Evolutionary conservation across 2,113 vertebrate genomes (phyloP), one percentile per base, ranked within the genome.

Genomic region (Scolopax mira): DNA sequence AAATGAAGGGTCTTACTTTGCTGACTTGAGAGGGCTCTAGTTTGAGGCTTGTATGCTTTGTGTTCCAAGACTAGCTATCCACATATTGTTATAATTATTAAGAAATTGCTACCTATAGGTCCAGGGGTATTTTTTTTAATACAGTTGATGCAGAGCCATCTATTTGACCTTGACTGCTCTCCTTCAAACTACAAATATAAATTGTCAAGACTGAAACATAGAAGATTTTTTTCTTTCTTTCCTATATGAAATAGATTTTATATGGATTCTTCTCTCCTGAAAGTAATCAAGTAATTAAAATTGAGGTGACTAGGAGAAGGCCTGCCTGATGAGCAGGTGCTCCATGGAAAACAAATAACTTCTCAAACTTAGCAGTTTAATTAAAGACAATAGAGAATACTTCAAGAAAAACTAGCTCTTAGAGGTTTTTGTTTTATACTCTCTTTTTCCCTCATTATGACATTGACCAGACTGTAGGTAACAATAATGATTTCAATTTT

Each of bases 261-360:
- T 93, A 90, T 21, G 86, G 57, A 74, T 78, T 89, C 55, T 93
- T 86, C 31, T 93, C 21, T 88, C 14, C 14, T 70, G 48, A 79
- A 93, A 85, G 44, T 91, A 93, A 88, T 96, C 58, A 88, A 79
- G 74, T 89, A 93, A 93, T 94, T 96, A 96, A 91, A 96, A 96
- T 84, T 75, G 62, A 57, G 54, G 75, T 24, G 9, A 74, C 74
- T 92, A 60, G 70, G 51, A 83, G 83, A 87, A 89, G 51, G 48
- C 60, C n/a, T 95, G 60, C 37, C 49, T 61, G 16, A 39, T 89
- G 55, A 66, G 44, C 49, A 25, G 42, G 57, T 72, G 21, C 6
- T 79, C 27, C 16, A 27, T 67, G 27, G 79, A 88, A 89, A 89
- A 67, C 8, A 49, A 42, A 23, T 85, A 67, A 57, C 22, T 71